Evolutionary conservation across 2,888 invertebrate species (phyloP), one percentile per base, ranked within the genome.

Genomic region (Callosobruchus maculatus): DNA sequence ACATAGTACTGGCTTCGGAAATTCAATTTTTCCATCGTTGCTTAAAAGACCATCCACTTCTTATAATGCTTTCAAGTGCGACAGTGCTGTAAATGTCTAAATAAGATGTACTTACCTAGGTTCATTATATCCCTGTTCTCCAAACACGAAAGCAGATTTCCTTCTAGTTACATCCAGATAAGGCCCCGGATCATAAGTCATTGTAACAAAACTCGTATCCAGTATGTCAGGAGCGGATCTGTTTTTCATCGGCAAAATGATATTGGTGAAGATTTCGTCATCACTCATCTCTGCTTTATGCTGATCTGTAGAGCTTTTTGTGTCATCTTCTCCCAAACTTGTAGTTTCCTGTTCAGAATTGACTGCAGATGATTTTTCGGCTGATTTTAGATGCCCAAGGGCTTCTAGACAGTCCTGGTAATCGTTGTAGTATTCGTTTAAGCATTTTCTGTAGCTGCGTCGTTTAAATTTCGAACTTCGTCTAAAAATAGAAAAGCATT

Each of bases 391-490:
- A 49, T 49, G 7, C 18, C 49, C 49, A 13, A 78, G 90, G 89
- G 49, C 49, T 82, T 90, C 90, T 71, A 91, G 85, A 79, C 91
- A 91, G 79, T 91, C 90, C 72, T 89, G 90, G 84, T 91, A 90
- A 78, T 90, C 92, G 84, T 91, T 92, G 84, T 91, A 92, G 79
- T 91, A 91, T 83, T 91, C 91, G 31, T 90, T 88, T 78, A 87
- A 80, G 74, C 84, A 84, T 76, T 82, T 84, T 68, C 84, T 82
- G 76, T 83, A 85, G 20, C 71, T 69, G 26, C 49, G 49, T 49
- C 49, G 49, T 49, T 49, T 49, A 18, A 49, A 49, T 49, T 49
- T 49, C 18, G 49, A 13, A 49, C 49, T 49, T 49, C 49, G 49
- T 49, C 49, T 49, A 49, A 3, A 13, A 49, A 7, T 18, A 3